Percentiles rank a stretch among this genome's conserved stretches.
Conservation (phyloP, 2,797 vertebrate genomes). For the Periophthalmus magnuspinnatus region DNA sequence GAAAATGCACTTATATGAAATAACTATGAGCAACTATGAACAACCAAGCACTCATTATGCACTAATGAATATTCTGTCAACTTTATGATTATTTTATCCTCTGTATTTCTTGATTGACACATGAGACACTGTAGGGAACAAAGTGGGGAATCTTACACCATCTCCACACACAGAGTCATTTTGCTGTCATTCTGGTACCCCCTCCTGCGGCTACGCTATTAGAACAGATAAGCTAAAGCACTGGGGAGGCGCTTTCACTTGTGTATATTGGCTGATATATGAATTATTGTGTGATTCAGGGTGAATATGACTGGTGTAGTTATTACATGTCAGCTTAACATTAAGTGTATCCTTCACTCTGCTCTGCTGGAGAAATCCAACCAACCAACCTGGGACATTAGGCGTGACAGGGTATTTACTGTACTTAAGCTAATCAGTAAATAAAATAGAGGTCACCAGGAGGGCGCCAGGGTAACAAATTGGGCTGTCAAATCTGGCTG, state of each 20-base stretch:
- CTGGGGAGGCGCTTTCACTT: constrained; percentile 49
- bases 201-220: constrained; percentile 47
- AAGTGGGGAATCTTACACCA: neutral
- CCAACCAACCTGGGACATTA: constrained; percentile 61
- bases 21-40: too few relatives aligned
- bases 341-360: constrained; percentile 51
- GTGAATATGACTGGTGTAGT: constrained; percentile 56
- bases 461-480: constrained; percentile 64
- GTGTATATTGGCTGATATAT: constrained; percentile 40
- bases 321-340: constrained; percentile 59
- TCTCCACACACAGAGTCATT: constrained; percentile 19
- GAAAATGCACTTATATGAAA: neutral
- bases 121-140: constrained; percentile 1
- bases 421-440: constrained; percentile 61
- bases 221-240: constrained; percentile 48
- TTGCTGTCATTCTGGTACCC: constrained; percentile 36
- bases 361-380: constrained; percentile 36
- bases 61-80: constrained; percentile 5
- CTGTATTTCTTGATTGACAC: neutral
- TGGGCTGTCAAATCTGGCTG: constrained; percentile 59
- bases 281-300: constrained; percentile 63
- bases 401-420: constrained; percentile 59
- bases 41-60: neutral
- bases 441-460: constrained; percentile 64
- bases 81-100: constrained; percentile 2